phyloP scores from a whole-genome alignment of 2,113 vertebrate species.

The Spea bombifrons region DNA sequence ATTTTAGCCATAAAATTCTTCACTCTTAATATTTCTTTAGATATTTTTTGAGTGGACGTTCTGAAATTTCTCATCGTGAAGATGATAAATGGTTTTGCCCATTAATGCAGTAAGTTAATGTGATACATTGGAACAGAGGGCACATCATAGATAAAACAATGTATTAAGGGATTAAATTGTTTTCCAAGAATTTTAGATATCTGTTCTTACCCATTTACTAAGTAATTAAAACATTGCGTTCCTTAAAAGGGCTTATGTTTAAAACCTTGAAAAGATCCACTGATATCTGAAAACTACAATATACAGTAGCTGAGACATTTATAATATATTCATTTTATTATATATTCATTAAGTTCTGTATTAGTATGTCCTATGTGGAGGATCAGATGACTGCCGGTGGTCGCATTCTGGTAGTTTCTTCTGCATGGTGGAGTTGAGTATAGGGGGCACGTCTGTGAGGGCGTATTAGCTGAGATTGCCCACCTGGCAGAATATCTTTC shows the following conservation, averaged over 20 bases:
- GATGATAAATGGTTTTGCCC: constrained; percentile 12
- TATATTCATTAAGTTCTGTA: too few relatives aligned
- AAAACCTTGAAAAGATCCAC: neutral
- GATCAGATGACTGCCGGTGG: too few relatives aligned
- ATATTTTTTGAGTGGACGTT: neutral
- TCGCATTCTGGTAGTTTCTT: too few relatives aligned
- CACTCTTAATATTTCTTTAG: constrained; percentile 13
- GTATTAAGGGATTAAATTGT: constrained; percentile 19
- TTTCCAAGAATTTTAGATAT: constrained; percentile 16
- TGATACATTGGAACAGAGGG: constrained; percentile 1
- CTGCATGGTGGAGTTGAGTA: too few relatives aligned
- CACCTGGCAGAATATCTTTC: too few relatives aligned
- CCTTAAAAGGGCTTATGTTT: neutral
- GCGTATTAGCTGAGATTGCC: too few relatives aligned
- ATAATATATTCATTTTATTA: too few relatives aligned
- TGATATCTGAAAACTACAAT: too few relatives aligned
- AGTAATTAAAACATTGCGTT: neutral
- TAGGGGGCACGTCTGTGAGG: too few relatives aligned
- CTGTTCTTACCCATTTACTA: neutral
- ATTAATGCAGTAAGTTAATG: constrained; percentile 31
- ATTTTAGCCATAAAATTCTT: constrained; percentile 4
- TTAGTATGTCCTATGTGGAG: too few relatives aligned
- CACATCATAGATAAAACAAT: constrained; percentile 19
- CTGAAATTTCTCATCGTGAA: constrained; percentile 3
- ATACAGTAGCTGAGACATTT: too few relatives aligned